These are phyloP conservation scores for Phaedon cochleariae DNA, from an alignment of 2,888 invertebrate species.

Conservation along the genomic window DNA sequence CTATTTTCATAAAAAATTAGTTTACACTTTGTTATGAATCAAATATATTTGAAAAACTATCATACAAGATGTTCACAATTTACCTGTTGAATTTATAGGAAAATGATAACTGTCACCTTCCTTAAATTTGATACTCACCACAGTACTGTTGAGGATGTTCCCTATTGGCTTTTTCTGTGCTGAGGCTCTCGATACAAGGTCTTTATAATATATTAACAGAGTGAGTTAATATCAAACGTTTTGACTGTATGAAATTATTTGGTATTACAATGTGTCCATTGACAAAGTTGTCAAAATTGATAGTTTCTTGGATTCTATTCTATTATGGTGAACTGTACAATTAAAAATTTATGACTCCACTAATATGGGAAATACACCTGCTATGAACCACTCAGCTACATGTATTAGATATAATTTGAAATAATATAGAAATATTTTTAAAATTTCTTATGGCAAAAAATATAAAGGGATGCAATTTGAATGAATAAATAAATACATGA, in stretches of 20 bases:
- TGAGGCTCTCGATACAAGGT: conserved; percentile 57
- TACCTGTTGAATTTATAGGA: conserved; percentile 25
- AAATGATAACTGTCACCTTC: conserved; percentile 44
- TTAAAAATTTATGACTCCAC: too few relatives aligned
- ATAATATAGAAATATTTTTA: too few relatives aligned
- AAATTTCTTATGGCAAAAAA: too few relatives aligned
- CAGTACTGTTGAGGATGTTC: conserved; percentile 40
- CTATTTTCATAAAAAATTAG: too few relatives aligned
- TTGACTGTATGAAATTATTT: conserved; percentile 27
- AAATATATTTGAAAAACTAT: background rate
- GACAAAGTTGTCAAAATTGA: background rate
- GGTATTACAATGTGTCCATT: conserved; percentile 14
- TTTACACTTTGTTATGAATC: too few relatives aligned
- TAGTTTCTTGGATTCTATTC: conserved; percentile 11
- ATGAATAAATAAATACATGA: too few relatives aligned
- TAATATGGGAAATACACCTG: too few relatives aligned
- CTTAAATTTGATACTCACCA: conserved; percentile 51
- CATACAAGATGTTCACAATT: background rate
- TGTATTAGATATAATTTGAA: too few relatives aligned
- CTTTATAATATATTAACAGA: conserved; percentile 64
- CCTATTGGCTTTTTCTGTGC: conserved; percentile 41
- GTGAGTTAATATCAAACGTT: conserved; percentile 63
- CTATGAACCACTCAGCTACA: too few relatives aligned
- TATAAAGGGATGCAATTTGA: too few relatives aligned
- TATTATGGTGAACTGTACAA: too few relatives aligned